A percentile compares a stretch with the other conserved stretches of the same genome.
These are phyloP conservation scores for Pelmatolapia mariae DNA, from an alignment of 2,113 vertebrate species.

Conservation along the genomic window DNA sequence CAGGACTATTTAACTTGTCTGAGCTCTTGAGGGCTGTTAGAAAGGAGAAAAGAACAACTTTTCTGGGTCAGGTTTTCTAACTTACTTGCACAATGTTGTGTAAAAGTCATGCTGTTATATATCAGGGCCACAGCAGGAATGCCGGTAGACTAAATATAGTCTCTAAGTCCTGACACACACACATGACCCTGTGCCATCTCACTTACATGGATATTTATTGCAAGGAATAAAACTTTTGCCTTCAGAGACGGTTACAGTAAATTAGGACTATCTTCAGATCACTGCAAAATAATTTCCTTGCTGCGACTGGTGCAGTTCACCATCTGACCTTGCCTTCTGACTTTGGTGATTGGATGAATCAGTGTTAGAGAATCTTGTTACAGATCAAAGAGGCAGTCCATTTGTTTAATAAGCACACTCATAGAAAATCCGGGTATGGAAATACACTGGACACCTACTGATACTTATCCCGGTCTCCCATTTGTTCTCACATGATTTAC, in stretches of 20 bases:
- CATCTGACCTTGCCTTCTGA: not conserved
- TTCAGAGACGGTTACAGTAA: not conserved
- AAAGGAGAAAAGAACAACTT: not conserved
- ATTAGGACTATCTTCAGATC: not conserved
- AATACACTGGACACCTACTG: not conserved
- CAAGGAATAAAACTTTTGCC: not conserved
- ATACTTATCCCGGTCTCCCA: not conserved
- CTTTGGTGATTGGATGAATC: not conserved
- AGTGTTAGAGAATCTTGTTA: not conserved
- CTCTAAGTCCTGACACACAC: not conserved
- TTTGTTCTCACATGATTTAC: slow-evolving; percentile 6
- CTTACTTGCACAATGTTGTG: slow-evolving; percentile 32
- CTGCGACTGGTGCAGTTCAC: not conserved
- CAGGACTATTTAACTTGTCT: not conserved
- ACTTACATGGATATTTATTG: slow-evolving; percentile 4
- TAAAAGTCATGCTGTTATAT: slow-evolving; percentile 39
- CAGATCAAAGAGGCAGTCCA: not conserved
- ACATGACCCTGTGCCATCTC: slow-evolving; percentile 25
- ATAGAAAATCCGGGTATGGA: not conserved
- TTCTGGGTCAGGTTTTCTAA: slow-evolving; percentile 32
- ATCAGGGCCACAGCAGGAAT: slow-evolving; percentile 16
- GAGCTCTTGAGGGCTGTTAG: not conserved
- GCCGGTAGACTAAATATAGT: slow-evolving; percentile 50
- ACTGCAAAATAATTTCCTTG: not conserved
- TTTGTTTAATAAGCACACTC: not conserved